These are phyloP conservation scores for Tetragonula carbonaria DNA, from an alignment of 2,888 invertebrate species.

Conservation along the genomic window DNA sequence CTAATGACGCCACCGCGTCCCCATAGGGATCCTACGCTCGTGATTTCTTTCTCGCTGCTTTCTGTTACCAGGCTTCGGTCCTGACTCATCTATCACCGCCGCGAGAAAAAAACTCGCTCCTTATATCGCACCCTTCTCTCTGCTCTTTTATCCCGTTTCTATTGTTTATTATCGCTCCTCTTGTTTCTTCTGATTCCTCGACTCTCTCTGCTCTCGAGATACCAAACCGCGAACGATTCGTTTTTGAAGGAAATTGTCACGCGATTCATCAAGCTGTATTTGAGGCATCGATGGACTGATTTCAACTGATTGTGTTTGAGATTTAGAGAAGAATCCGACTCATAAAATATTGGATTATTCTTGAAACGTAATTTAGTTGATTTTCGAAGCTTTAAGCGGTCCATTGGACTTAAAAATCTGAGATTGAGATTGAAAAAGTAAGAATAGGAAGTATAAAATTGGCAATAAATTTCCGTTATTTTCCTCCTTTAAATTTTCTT, in stretches of 20 bases:
- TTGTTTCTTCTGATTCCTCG: constrained; percentile 23
- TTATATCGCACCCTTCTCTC: constrained; percentile 60
- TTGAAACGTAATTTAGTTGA: not conserved
- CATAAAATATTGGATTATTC: not conserved
- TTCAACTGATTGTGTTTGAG: too few relatives aligned
- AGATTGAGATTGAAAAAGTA: not conserved
- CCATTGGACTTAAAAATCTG: not conserved
- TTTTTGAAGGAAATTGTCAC: constrained; percentile 5
- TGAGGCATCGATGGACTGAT: too few relatives aligned
- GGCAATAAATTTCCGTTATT: too few relatives aligned
- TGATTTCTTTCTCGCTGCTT: constrained; percentile 77
- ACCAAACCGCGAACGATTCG: not conserved
- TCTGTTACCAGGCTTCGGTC: constrained; percentile 69
- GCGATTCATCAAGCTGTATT: not conserved
- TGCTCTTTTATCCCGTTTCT: constrained; percentile 46
- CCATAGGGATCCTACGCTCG: constrained; percentile 78
- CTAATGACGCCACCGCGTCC: constrained; percentile 80
- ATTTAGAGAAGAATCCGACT: too few relatives aligned
- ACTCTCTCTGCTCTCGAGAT: too few relatives aligned
- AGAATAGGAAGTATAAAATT: too few relatives aligned
- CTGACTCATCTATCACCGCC: constrained; percentile 70
- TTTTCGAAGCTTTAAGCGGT: not conserved
- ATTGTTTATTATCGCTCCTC: constrained; percentile 51
- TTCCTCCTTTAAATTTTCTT: too few relatives aligned
- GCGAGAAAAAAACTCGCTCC: constrained; percentile 64